Evolutionary conservation across 1,140 invertebrate species (phyloP).

Genomic region (Hycleus phaleratus): DNA sequence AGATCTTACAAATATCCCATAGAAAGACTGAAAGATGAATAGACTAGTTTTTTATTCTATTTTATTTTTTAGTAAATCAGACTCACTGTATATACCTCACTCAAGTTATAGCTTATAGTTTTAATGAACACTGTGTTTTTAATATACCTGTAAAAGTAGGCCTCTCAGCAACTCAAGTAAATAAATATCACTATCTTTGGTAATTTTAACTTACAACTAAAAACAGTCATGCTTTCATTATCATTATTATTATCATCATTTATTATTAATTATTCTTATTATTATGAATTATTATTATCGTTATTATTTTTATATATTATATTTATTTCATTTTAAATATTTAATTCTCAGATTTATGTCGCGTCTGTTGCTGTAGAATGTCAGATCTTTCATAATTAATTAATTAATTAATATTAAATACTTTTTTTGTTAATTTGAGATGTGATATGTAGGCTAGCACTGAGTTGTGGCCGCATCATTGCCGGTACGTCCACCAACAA

Average conservation of each 20-base stretch:
- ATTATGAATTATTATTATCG: not conserved
- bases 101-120: constrained; percentile 6
- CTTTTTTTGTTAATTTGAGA: constrained; percentile 9
- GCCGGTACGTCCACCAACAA: constrained; percentile 28
- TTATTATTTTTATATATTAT: no score
- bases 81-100: constrained; percentile 10
- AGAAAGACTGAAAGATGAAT: constrained; percentile 12
- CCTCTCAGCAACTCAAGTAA: constrained; percentile 12
- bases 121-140: constrained; percentile 21
- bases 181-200: constrained; percentile 34
- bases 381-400: constrained; percentile 11
- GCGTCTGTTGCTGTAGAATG: constrained; percentile 16
- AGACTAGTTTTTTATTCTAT: constrained; percentile 14
- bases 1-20: constrained; percentile 15
- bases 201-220: constrained; percentile 27
- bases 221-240: constrained; percentile 7
- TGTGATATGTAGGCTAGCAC: constrained; percentile 28
- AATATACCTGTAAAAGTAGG: constrained; percentile 7
- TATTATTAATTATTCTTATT: no score
- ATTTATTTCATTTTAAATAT: not conserved
- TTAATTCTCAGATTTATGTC: not conserved
- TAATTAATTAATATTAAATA: constrained; percentile 3
- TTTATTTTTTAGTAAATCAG: constrained; percentile 6
- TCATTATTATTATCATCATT: no score
- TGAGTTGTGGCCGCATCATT: constrained; percentile 36